phyloP scores from a whole-genome alignment of 2,797 vertebrate species.

The Pyrrhura leucotis region DNA sequence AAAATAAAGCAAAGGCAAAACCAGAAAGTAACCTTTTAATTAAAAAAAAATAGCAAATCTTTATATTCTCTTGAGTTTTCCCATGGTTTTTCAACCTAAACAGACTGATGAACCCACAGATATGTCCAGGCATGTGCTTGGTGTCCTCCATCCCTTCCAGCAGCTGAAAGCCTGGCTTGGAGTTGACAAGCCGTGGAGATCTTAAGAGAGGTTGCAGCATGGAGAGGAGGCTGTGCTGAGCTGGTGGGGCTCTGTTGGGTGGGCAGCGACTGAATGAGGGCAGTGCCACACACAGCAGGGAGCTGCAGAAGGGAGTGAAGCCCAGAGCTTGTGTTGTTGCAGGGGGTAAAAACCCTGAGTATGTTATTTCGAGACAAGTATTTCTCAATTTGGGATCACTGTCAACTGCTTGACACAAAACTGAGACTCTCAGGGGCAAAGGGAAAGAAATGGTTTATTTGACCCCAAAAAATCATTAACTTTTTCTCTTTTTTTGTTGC shows the following conservation, averaged over 20 bases:
- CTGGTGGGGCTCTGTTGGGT: not conserved
- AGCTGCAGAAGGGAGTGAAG: not conserved
- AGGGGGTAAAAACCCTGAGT: not conserved
- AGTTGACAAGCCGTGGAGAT: not conserved
- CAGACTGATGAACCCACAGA: not conserved
- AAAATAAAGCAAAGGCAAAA: not conserved
- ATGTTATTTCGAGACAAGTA: not conserved
- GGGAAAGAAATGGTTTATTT: not conserved
- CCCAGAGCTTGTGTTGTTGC: not conserved
- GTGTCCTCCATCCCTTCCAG: not conserved
- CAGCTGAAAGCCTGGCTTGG: not conserved
- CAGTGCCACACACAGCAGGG: not conserved
- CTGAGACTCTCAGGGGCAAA: not conserved
- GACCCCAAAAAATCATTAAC: rapidly evolving
- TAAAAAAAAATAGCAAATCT: not conserved
- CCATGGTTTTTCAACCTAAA: not conserved
- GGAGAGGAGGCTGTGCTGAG: not conserved
- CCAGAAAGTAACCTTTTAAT: not conserved
- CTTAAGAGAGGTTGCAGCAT: too few relatives aligned
- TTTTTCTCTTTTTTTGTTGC: not conserved
- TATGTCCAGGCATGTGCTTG: not conserved
- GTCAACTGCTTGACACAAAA: not conserved
- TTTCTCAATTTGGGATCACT: not conserved
- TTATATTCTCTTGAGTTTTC: not conserved
- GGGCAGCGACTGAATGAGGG: not conserved